Conservation (phyloP, 2,888 invertebrate species). For the Empis stercorea region DNA sequence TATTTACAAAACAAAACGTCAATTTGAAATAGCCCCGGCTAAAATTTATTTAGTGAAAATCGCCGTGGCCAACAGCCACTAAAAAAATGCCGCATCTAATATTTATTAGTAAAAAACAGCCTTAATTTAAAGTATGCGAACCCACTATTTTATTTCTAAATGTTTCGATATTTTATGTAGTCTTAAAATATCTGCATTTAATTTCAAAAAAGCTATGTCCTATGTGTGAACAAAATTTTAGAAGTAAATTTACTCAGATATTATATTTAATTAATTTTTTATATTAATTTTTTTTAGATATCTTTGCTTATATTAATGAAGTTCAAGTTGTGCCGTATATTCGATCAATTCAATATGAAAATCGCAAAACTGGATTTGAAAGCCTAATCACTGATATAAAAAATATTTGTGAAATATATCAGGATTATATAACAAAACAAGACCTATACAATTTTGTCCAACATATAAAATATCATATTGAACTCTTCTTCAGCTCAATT, state of each 20-base stretch:
- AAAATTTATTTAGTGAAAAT: too few relatives aligned
- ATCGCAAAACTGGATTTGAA: conserved; percentile 11
- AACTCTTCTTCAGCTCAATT: conserved; percentile 13
- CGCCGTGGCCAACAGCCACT: too few relatives aligned
- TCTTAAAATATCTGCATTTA: conserved; percentile 8
- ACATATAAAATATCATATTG: conserved; percentile 16
- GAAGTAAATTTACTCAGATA: too few relatives aligned
- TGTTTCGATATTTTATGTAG: conserved; percentile 18
- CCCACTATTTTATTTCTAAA: conserved; percentile 14
- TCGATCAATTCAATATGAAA: background rate
- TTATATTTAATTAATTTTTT: too few relatives aligned
- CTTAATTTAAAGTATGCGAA: conserved; percentile 13
- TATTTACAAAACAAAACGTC: too few relatives aligned
- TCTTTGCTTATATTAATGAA: background rate
- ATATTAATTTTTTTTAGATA: background rate
- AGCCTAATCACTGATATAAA: conserved; percentile 8
- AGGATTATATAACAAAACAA: background rate
- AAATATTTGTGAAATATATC: conserved; percentile 2
- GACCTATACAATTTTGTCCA: conserved; percentile 10
- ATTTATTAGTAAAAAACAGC: too few relatives aligned
- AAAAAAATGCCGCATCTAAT: too few relatives aligned
- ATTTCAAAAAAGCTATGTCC: background rate
- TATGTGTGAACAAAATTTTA: background rate
- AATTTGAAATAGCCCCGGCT: too few relatives aligned
- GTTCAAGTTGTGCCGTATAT: background rate